A percentile compares a stretch with the other conserved stretches of the same genome.
Conservation (phyloP, 2,797 vertebrate species). For the Lutra lutra region DNA sequence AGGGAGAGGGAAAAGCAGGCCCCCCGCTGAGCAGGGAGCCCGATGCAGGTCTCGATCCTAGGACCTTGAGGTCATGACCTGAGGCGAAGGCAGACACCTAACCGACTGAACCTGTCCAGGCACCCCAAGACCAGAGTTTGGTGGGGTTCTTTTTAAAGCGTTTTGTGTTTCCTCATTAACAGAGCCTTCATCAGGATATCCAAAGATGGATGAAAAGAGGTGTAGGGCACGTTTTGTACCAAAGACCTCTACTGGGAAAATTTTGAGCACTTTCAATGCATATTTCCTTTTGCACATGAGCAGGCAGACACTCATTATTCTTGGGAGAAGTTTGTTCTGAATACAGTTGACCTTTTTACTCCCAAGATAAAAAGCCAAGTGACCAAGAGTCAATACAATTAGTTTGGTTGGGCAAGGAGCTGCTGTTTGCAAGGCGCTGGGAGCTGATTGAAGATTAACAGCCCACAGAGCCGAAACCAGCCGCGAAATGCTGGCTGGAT, state of each 20-base stretch:
- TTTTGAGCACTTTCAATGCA: not conserved
- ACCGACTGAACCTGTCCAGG: not conserved
- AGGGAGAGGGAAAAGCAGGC: not conserved
- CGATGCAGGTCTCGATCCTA: not conserved
- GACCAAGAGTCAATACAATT: constrained; percentile 60
- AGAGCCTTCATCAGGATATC: not conserved
- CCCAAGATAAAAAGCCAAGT: constrained; percentile 56
- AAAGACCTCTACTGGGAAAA: not conserved
- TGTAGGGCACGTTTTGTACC: not conserved
- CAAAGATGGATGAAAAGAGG: constrained; percentile 5
- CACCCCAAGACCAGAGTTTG: too few species aligned
- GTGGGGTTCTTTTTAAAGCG: not conserved
- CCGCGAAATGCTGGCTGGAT: not conserved
- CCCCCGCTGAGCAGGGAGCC: not conserved
- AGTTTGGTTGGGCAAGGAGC: constrained; percentile 30
- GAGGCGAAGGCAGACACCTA: not conserved
- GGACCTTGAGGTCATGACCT: not conserved
- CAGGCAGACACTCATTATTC: constrained; percentile 29
- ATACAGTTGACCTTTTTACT: constrained; percentile 63
- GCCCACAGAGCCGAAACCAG: constrained; percentile 3
- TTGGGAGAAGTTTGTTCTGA: constrained; percentile 39
- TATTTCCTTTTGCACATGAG: constrained; percentile 23
- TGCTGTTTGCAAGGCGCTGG: constrained; percentile 20
- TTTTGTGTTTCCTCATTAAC: constrained; percentile 51
- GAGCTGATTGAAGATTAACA: constrained; percentile 53